These are phyloP conservation scores for Mylabris phalerata DNA, from an alignment of 1,140 invertebrate species.

Conservation along the genomic window DNA sequence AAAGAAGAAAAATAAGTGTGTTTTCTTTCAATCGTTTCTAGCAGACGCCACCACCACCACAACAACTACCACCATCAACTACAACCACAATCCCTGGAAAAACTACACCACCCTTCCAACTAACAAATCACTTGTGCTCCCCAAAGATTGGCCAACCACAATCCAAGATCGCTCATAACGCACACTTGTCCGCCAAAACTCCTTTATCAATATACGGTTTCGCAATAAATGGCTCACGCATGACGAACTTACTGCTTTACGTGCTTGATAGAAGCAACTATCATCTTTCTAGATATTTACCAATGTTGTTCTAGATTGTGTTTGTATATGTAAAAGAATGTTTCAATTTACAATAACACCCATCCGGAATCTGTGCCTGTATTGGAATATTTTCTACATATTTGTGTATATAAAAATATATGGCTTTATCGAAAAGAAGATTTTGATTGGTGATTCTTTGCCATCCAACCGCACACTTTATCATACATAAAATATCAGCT, in stretches of 20 bases:
- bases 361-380: too few species aligned
- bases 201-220: constrained; percentile 29
- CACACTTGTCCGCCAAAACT: constrained; percentile 26
- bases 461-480: too few species aligned
- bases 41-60: constrained; percentile 13
- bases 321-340: too few species aligned
- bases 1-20: constrained; percentile 24
- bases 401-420: too few species aligned
- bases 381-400: too few species aligned
- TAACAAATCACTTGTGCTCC: constrained; percentile 26
- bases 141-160: constrained; percentile 8
- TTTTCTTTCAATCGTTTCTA: constrained; percentile 28
- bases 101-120: background rate
- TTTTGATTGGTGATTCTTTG: too few species aligned
- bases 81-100: too few species aligned
- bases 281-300: background rate
- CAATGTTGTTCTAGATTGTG: too few species aligned
- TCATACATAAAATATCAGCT: too few species aligned
- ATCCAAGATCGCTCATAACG: constrained; percentile 24
- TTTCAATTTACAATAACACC: too few species aligned
- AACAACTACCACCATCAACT: too few species aligned
- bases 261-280: constrained; percentile 14
- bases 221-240: constrained; percentile 33
- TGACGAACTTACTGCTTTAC: constrained; percentile 31
- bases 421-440: too few species aligned